Conservation (phyloP, 2,888 invertebrate genomes). For the Nomada lathburiana region DNA sequence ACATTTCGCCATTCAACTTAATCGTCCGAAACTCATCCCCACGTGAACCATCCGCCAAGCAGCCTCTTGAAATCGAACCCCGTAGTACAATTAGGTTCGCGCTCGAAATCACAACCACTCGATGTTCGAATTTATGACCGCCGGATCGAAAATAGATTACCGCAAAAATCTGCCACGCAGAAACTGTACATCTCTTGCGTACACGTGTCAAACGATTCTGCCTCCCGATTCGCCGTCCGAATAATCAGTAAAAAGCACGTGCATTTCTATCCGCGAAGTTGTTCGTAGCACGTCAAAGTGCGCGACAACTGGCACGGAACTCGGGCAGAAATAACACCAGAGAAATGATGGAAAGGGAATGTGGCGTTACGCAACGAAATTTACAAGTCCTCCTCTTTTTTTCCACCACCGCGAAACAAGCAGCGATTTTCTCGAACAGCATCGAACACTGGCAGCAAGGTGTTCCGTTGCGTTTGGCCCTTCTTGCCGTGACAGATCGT, state of each 20-base stretch:
- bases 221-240: background rate
- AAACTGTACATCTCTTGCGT: background rate
- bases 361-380: constrained; percentile 20
- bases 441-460: background rate
- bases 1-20: no score
- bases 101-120: background rate
- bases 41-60: no score
- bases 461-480: background rate
- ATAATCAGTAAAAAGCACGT: constrained; percentile 18
- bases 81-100: no score
- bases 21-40: no score
- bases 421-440: background rate
- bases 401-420: background rate
- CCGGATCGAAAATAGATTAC: background rate
- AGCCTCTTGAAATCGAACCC: background rate
- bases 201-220: background rate
- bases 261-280: constrained; percentile 19
- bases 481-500: background rate
- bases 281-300: constrained; percentile 9
- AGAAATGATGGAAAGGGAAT: constrained; percentile 28
- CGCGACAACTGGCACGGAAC: constrained; percentile 39
- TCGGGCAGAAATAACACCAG: constrained; percentile 32
- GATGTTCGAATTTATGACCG: background rate
- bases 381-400: background rate
- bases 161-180: background rate